A percentile compares a stretch with the other conserved stretches of the same genome.
Evolutionary conservation across 2,797 vertebrate species (phyloP).

Genomic region (Podargus strigoides): DNA sequence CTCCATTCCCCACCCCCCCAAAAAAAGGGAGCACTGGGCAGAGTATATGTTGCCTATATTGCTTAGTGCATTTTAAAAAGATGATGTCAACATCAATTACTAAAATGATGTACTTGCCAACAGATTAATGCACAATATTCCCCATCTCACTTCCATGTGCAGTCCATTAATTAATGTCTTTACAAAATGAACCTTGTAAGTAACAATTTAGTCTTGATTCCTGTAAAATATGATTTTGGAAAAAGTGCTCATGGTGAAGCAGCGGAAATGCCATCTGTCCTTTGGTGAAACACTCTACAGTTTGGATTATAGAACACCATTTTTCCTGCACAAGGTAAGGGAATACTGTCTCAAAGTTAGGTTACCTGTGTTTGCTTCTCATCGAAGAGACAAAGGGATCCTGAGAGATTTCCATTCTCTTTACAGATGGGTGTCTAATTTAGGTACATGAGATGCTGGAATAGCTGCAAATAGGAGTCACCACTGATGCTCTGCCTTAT

Average conservation of each 20-base stretch:
- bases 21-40: background rate
- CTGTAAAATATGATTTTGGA: conserved; percentile 5
- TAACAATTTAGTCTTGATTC: conserved; percentile 16
- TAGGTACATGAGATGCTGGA: background rate
- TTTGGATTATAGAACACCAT: background rate
- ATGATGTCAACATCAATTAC: conserved; percentile 60
- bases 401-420: background rate
- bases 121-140: conserved; percentile 42
- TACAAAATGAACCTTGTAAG: conserved; percentile 28
- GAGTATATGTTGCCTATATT: conserved; percentile 58
- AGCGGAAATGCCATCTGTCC: background rate
- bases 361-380: background rate
- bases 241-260: background rate
- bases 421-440: background rate
- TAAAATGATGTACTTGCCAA: conserved; percentile 27
- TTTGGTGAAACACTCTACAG: background rate
- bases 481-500: background rate
- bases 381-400: background rate
- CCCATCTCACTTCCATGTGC: background rate
- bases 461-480: background rate
- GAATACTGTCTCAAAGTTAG: background rate
- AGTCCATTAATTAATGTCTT: conserved; percentile 26
- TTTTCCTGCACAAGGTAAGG: background rate
- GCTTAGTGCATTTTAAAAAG: conserved; percentile 61
- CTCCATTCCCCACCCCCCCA: background rate